phyloP scores from a whole-genome alignment of 2,797 vertebrate genomes.

The Adelosebastes latens region DNA sequence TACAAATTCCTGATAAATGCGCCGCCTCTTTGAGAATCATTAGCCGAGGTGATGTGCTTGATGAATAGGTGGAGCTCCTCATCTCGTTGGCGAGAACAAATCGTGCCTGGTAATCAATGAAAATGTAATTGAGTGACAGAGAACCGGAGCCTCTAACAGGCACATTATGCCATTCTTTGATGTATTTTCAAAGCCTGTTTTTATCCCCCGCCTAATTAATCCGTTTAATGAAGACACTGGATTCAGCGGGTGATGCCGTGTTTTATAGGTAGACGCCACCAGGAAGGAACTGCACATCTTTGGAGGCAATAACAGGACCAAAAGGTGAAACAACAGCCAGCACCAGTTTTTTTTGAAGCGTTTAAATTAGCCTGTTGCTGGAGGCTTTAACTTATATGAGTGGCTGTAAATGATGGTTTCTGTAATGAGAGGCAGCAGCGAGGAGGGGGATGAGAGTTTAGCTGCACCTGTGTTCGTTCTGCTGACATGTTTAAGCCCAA shows the following conservation, averaged over 20 bases:
- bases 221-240: slow-evolving; percentile 57
- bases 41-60: slow-evolving; percentile 30
- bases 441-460: slow-evolving; percentile 20
- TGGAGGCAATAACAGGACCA: slow-evolving; percentile 16
- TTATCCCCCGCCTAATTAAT: slow-evolving; percentile 68
- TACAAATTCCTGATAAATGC: slow-evolving; percentile 33
- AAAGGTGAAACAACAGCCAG: slow-evolving; percentile 21
- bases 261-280: slow-evolving; percentile 19
- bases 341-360: slow-evolving; percentile 18
- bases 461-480: slow-evolving; percentile 65
- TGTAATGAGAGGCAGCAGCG: slow-evolving; percentile 49
- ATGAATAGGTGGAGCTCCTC: slow-evolving; percentile 55
- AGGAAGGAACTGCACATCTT: slow-evolving; percentile 14
- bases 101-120: slow-evolving; percentile 74
- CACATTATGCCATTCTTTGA: slow-evolving; percentile 72
- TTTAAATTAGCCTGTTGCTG: slow-evolving; percentile 49
- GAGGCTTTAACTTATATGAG: slow-evolving; percentile 34
- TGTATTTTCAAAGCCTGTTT: slow-evolving; percentile 74
- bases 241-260: slow-evolving; percentile 38
- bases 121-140: slow-evolving; percentile 72
- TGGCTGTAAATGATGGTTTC: slow-evolving; percentile 46
- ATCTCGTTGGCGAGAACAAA: slow-evolving; percentile 62
- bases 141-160: slow-evolving; percentile 46
- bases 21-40: slow-evolving; percentile 26
- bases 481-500: slow-evolving; percentile 42